Conservation (phyloP, 2,113 vertebrate species). For the Pelobates fuscus region DNA sequence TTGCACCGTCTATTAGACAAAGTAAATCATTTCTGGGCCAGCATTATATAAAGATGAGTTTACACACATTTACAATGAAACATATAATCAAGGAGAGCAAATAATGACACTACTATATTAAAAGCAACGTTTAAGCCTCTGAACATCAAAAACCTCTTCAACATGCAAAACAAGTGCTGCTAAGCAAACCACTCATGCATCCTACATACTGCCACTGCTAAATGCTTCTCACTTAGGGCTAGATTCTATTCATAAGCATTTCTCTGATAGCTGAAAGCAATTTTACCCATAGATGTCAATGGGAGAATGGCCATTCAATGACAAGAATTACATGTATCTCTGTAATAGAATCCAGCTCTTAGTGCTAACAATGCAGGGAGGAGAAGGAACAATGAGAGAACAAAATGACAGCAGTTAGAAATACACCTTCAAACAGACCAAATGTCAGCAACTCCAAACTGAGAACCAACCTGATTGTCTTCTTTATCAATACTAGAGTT, state of each 20-base stretch:
- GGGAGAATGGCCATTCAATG: too few species aligned
- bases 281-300: too few species aligned
- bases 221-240: conserved; percentile 46
- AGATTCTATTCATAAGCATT: too few species aligned
- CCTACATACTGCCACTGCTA: conserved; percentile 63
- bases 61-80: conserved; percentile 38
- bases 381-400: conserved; percentile 59
- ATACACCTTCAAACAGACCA: conserved; percentile 72
- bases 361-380: conserved; percentile 47
- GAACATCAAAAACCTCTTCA: conserved; percentile 56
- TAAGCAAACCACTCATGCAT: conserved; percentile 76
- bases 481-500: conserved; percentile 87
- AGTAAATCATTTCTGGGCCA: conserved; percentile 59
- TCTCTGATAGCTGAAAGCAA: too few species aligned
- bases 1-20: conserved; percentile 52
- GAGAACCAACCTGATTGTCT: conserved; percentile 83
- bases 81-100: conserved; percentile 60
- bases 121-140: conserved; percentile 47
- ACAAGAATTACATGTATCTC: too few species aligned
- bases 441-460: conserved; percentile 73
- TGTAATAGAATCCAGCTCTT: too few species aligned
- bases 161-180: conserved; percentile 71
- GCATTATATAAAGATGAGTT: conserved; percentile 29
- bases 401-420: conserved; percentile 61
- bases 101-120: too few species aligned